Percentiles rank a stretch among this genome's conserved stretches.
These are phyloP conservation scores for Aspidapion aeneum DNA, from an alignment of 2,888 invertebrate genomes.

Conservation along the genomic window DNA sequence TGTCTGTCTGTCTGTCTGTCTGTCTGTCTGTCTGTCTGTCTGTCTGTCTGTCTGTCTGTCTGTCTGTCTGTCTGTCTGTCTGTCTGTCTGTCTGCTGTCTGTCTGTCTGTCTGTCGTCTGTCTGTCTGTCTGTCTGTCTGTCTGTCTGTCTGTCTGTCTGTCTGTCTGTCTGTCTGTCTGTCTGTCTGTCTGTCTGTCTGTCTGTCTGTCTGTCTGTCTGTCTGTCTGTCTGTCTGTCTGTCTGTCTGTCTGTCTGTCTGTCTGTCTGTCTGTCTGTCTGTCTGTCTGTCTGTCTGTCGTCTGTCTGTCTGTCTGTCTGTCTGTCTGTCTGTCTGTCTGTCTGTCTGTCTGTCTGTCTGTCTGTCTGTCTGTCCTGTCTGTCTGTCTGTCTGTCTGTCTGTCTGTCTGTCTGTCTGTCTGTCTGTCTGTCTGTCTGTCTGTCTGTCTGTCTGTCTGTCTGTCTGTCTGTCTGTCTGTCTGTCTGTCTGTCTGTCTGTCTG, in stretches of 20 bases:
- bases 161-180: conserved; percentile 17
- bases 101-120: no score
- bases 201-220: conserved; percentile 11
- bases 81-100: no score
- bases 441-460: conserved; percentile 17
- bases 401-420: conserved; percentile 15
- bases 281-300: no score
- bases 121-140: no score
- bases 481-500: conserved; percentile 17
- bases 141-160: conserved; percentile 17
- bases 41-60: conserved; percentile 15
- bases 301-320: conserved; percentile 1
- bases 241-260: conserved; percentile 10
- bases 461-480: conserved; percentile 17
- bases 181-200: conserved; percentile 17
- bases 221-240: conserved; percentile 9
- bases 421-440: conserved; percentile 17
- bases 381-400: conserved; percentile 7
- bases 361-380: no score
- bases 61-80: conserved; percentile 14
- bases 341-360: conserved; percentile 7
- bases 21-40: conserved; percentile 14
- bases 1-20: conserved; percentile 16
- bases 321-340: neutral
- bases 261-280: conserved; percentile 10